Evolutionary conservation across 2,888 invertebrate genomes (phyloP), one percentile per base, ranked within the genome.

Genomic region (Caradrina kadenii): DNA sequence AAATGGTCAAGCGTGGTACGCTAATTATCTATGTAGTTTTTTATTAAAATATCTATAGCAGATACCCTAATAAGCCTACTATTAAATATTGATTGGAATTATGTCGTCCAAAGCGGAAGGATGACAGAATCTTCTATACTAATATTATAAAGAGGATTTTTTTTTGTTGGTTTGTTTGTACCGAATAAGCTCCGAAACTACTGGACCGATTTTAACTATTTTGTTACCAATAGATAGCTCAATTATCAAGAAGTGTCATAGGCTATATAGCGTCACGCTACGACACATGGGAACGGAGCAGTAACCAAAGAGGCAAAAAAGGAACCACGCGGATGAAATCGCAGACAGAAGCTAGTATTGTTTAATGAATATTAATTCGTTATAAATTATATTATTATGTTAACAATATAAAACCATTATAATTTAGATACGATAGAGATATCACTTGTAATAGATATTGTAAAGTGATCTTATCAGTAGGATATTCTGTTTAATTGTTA

Each of bases 1-100:
- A 55, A 42, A 63, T 63, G 13, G 48, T 42, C 31, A 70, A 70
- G 63, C 54, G 54, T 72, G 69, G 63, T 42, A 49, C 48, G 48
- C 21, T 22, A 63, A 31, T 71, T 53, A 54, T 63, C n/a, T 42
- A n/a, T n/a, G n/a, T n/a, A 15, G 5, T 21, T 19, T 26, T 26
- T 48, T 71, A 70, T 70, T 54, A 15, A 6, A 53, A n/a, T 54
- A 70, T 69, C 54, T 21, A 63, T 35, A 7, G 5, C 22, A 39
- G 35, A 35, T 39, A 39, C 48, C 8, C 21, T 54, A 39, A 26
- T 6, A 15, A 17, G 17, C 45, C 19, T 17, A 17, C 22, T 22
- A 19, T 64, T 35, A 45, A 72, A 50, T 42, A 45, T 35, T 22
- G 0, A 72, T 56, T 72, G 22, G 5, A 35, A 50, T 64, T 10